phyloP scores from a whole-genome alignment of 2,797 vertebrate species.

The Pangasius larnaudii region DNA sequence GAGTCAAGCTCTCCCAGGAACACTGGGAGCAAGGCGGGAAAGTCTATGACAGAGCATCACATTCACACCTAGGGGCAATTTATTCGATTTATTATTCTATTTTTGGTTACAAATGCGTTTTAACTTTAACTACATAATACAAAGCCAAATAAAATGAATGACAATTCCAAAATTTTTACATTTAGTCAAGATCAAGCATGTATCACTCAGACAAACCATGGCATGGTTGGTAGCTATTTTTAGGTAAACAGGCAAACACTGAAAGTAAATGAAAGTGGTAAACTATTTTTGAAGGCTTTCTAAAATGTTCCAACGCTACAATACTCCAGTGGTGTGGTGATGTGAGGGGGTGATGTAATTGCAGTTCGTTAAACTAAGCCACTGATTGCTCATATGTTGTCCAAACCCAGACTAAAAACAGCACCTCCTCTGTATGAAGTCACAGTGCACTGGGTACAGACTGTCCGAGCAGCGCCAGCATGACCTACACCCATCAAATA shows the following conservation, averaged over 20 bases:
- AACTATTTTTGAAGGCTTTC: constrained; percentile 16
- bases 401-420: constrained; percentile 49
- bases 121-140: not conserved
- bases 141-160: not conserved
- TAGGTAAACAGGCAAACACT: constrained; percentile 3
- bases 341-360: constrained; percentile 39
- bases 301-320: constrained; percentile 26
- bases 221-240: not conserved
- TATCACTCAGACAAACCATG: not conserved
- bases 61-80: not conserved
- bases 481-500: constrained; percentile 41
- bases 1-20: not conserved
- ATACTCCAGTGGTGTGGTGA: constrained; percentile 24
- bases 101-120: not conserved
- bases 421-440: constrained; percentile 44
- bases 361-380: constrained; percentile 29
- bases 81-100: too few species aligned
- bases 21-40: not conserved
- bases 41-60: not conserved
- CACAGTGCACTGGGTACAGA: constrained; percentile 42
- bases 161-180: not conserved
- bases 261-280: not conserved
- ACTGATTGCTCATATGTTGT: constrained; percentile 35
- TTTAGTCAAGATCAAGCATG: not conserved
- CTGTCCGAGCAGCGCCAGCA: constrained; percentile 13